Conservation (phyloP, 2,888 invertebrate genomes). For the Mesoligia furuncula region DNA sequence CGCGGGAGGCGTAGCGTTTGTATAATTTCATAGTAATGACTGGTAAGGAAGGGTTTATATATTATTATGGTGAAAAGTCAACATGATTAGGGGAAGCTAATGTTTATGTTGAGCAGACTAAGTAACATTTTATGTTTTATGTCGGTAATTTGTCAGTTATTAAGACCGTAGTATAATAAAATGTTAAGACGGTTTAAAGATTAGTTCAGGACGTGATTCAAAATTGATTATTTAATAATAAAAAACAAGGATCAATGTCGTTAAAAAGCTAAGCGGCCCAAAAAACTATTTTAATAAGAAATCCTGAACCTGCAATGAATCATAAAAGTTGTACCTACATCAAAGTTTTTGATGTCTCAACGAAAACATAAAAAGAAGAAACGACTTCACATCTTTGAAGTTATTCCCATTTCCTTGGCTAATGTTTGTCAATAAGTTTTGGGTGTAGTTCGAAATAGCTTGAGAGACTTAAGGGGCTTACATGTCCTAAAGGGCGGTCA, state of each 20-base stretch:
- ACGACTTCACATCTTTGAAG: constrained; percentile 35
- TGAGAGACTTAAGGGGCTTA: constrained; percentile 53
- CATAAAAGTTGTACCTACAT: constrained; percentile 45
- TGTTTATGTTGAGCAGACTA: constrained; percentile 11
- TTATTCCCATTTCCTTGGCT: constrained; percentile 23
- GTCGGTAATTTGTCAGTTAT: constrained; percentile 9
- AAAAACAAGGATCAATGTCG: background rate
- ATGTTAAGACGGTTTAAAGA: background rate
- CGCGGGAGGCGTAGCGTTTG: constrained; percentile 49
- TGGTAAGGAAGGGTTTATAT: constrained; percentile 49
- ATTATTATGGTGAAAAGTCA: constrained; percentile 39
- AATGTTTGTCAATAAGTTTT: constrained; percentile 57
- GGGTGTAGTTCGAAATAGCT: constrained; percentile 56
- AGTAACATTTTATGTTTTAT: constrained; percentile 24
- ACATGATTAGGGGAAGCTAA: constrained; percentile 45
- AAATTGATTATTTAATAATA: background rate
- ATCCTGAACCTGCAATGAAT: constrained; percentile 38
- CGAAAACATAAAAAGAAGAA: constrained; percentile 35
- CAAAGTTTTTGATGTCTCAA: constrained; percentile 39
- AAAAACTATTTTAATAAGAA: constrained; percentile 14
- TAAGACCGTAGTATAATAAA: constrained; percentile 11
- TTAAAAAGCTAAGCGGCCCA: background rate
- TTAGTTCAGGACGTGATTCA: background rate
- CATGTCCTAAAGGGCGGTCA: too few relatives aligned
- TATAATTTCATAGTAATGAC: constrained; percentile 56